These are phyloP conservation scores for Charadrius vociferus DNA, from an alignment of 2,113 vertebrate species.

Conservation along the genomic window DNA sequence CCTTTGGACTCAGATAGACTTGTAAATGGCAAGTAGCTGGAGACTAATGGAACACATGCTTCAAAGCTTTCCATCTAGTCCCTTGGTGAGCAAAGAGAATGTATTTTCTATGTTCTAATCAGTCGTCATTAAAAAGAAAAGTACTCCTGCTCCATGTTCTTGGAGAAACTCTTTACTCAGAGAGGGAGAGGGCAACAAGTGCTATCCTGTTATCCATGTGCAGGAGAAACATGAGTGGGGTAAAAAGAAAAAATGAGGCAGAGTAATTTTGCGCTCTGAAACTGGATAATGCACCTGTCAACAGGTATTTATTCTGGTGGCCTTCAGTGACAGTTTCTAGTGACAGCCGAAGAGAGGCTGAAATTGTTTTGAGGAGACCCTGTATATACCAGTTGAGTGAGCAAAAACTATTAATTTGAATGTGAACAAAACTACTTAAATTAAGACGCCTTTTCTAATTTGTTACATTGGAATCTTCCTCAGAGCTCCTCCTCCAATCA, in stretches of 20 bases:
- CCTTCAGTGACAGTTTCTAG: conserved; percentile 11
- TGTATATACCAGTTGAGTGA: background rate
- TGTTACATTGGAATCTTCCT: conserved; percentile 30
- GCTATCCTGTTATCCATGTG: background rate
- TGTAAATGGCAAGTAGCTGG: conserved; percentile 4
- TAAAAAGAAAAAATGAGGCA: background rate
- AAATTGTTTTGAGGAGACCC: conserved; percentile 12
- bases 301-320: conserved; percentile 23
- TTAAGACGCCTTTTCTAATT: conserved; percentile 1
- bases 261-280: conserved; percentile 14
- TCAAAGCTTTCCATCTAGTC: conserved; percentile 20
- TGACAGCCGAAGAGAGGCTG: background rate
- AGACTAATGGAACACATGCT: conserved; percentile 12
- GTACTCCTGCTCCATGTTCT: background rate
- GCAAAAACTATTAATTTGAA: conserved; percentile 24
- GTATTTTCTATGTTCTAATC: background rate
- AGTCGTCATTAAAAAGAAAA: conserved; percentile 21
- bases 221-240: background rate
- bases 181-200: background rate
- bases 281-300: background rate
- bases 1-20: background rate
- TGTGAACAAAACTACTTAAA: conserved; percentile 42
- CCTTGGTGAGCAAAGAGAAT: background rate
- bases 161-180: background rate
- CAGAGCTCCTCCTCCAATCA: background rate